A percentile compares a stretch with the other conserved stretches of the same genome.
These are phyloP conservation scores for Spea multiplicata DNA, from an alignment of 2,113 vertebrate species.

Conservation along the genomic window DNA sequence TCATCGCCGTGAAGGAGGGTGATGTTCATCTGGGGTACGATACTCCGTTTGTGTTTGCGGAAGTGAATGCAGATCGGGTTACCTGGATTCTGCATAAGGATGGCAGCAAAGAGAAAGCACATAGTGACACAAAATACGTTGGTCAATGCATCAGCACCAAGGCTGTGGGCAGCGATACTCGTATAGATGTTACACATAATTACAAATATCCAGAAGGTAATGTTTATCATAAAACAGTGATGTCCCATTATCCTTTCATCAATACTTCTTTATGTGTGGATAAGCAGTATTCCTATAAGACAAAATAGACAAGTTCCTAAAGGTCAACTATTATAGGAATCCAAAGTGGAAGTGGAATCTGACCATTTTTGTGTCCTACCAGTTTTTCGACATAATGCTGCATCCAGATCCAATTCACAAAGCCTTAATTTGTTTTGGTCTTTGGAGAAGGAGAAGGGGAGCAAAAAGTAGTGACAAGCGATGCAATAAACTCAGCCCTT, in stretches of 20 bases:
- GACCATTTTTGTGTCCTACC: no score
- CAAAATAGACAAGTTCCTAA: no score
- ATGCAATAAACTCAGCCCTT: slow-evolving; percentile 14
- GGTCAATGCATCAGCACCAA: slow-evolving; percentile 81
- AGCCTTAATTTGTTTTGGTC: no score
- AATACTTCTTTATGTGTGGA: no score
- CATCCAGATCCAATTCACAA: no score
- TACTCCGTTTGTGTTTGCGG: slow-evolving; percentile 73
- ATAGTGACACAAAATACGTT: slow-evolving; percentile 58
- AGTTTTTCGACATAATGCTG: no score
- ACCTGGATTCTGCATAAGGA: slow-evolving; percentile 68
- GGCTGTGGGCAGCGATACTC: slow-evolving; percentile 63
- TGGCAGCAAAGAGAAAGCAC: slow-evolving; percentile 61
- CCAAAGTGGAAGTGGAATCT: no score
- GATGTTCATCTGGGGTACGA: slow-evolving; percentile 72
- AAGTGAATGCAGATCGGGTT: slow-evolving; percentile 79
- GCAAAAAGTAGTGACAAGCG: no score
- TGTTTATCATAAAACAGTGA: neutral
- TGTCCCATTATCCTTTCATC: no score
- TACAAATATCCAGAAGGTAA: slow-evolving; percentile 84
- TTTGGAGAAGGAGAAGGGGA: no score
- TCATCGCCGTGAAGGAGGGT: slow-evolving; percentile 74
- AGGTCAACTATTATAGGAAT: no score
- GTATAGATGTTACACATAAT: slow-evolving; percentile 66
- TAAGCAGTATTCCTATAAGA: no score